Evolutionary conservation across 2,888 invertebrate genomes (phyloP), one percentile per base, ranked within the genome.

Genomic region (Amaurobius ferox): DNA sequence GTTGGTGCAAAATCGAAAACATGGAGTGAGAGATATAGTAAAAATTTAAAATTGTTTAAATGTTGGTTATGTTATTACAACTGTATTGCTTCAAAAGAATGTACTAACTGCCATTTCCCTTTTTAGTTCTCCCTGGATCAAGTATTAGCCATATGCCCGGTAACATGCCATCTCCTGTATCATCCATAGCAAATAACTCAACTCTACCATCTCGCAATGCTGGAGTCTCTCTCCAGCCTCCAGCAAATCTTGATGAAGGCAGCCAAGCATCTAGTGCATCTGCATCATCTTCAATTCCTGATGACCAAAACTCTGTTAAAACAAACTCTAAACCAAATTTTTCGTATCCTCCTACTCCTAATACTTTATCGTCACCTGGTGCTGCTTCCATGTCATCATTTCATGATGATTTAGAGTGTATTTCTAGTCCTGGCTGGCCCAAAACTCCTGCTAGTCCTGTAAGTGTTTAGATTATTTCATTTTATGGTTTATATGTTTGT

Each of bases 401-500:
- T 91, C 91, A 91, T 86, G 91, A 91, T 79, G 97, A 97, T 91
- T 96, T 96, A 92, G 96, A 96, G 61, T 92, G 92, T 88, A 91
- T 92, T 81, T 91, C 91, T 89, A 92, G 92, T 88, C 93, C 97
- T 89, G 94, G 95, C 91, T 97, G 97, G 97, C 95, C 96, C 89
- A 94, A 97, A 90, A 96, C 97, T 90, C 96, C 97, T 89, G 96
- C 97, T 92, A 96, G 96, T 94, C 96, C 97, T 92, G 97, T 97
- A 94, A 94, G 95, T 94, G 40, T n/a, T n/a, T n/a, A n/a, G n/a
- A n/a, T n/a, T n/a, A n/a, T n/a, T n/a, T n/a, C n/a, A n/a, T n/a
- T n/a, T n/a, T n/a, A n/a, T n/a, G n/a, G n/a, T n/a, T n/a, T n/a
- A n/a, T n/a, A n/a, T n/a, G n/a, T n/a, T n/a, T n/a, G n/a, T n/a